Percentiles rank a stretch among this genome's conserved stretches.
Evolutionary conservation across 2,888 invertebrate genomes (phyloP).

Genomic region (Tipula confusa): DNA sequence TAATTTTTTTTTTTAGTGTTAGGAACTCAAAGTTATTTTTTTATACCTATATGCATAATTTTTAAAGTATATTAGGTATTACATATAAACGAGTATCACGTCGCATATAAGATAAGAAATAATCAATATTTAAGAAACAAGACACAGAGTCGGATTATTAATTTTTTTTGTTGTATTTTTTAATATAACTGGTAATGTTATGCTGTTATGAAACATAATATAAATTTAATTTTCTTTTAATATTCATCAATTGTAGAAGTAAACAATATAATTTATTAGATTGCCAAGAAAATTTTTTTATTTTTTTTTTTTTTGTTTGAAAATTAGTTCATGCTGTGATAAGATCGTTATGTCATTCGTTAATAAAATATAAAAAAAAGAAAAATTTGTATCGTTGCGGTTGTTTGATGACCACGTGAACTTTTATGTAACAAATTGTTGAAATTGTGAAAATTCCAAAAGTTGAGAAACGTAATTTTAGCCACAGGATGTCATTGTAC

Average conservation of each 20-base stretch:
- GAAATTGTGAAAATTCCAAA: too few relatives aligned
- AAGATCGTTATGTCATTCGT: neutral
- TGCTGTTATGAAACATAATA: neutral
- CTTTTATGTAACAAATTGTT: too few relatives aligned
- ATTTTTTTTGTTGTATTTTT: neutral
- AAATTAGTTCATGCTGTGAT: neutral
- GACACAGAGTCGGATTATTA: neutral
- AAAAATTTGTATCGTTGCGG: neutral
- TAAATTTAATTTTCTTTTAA: neutral
- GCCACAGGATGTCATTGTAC: too few relatives aligned
- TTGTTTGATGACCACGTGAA: neutral
- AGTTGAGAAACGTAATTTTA: too few relatives aligned
- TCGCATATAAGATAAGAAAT: constrained; percentile 5
- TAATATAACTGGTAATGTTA: neutral
- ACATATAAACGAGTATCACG: neutral
- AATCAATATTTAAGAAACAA: neutral
- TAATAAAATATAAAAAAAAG: neutral
- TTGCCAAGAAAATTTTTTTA: neutral
- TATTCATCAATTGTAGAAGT: neutral
- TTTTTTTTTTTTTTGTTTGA: too few relatives aligned
- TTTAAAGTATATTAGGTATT: neutral
- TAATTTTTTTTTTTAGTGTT: neutral
- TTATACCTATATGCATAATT: neutral
- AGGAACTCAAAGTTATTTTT: neutral
- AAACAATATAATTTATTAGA: neutral